A percentile compares a stretch with the other conserved stretches of the same genome.
Conservation (phyloP, 2,113 vertebrate genomes). For the Nothoprocta perdicaria region DNA sequence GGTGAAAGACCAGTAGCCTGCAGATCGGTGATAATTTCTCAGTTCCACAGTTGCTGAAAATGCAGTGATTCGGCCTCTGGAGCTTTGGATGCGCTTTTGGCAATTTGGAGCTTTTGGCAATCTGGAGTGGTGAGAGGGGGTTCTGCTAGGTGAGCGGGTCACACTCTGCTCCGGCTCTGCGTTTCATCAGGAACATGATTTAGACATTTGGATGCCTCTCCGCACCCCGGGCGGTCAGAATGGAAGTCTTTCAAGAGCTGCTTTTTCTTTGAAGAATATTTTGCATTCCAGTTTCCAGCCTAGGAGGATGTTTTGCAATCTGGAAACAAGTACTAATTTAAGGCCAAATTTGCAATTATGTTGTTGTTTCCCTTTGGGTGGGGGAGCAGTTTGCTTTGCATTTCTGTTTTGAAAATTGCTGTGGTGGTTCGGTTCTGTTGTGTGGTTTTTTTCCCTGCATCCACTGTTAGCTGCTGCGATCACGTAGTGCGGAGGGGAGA, state of each 20-base stretch:
- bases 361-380: neutral
- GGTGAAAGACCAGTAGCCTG: constrained; percentile 4
- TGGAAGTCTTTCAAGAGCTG: neutral
- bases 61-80: neutral
- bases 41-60: constrained; percentile 24
- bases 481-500: fast-evolving
- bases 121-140: neutral
- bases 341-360: neutral
- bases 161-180: fast-evolving
- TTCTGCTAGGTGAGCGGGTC: neutral
- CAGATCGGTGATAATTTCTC: constrained; percentile 42
- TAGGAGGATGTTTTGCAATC: neutral
- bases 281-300: neutral
- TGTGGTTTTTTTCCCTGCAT: neutral
- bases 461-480: neutral
- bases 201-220: neutral
- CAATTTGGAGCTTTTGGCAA: neutral
- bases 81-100: neutral
- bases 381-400: neutral
- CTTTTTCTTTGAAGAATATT: neutral
- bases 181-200: neutral
- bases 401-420: neutral
- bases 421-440: neutral
- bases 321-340: neutral
- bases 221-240: neutral